phyloP scores from a whole-genome alignment of 2,797 vertebrate genomes.

The Sciurus vulgaris region DNA sequence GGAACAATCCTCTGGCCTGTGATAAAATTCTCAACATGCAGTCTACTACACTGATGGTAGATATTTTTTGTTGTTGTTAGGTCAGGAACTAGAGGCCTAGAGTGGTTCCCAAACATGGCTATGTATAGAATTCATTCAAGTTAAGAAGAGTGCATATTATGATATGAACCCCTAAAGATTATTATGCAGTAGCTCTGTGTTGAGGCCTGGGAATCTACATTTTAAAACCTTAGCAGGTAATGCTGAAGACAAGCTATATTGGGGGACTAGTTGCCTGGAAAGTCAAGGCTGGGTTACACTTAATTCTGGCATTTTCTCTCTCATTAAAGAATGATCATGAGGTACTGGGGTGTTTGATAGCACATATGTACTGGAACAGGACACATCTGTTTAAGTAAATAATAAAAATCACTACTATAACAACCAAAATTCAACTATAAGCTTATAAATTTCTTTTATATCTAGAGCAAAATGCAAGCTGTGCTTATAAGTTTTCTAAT shows the following conservation, averaged over 20 bases:
- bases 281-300: constrained; percentile 6
- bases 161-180: constrained; percentile 29
- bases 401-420: constrained; percentile 11
- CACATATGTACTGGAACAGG: not conserved
- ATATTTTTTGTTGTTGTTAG: not conserved
- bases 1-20: not conserved
- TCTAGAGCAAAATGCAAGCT: constrained; percentile 54
- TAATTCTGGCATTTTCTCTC: constrained; percentile 26
- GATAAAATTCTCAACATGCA: constrained; percentile 12
- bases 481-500: constrained; percentile 49
- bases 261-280: not conserved
- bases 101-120: not conserved
- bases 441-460: constrained; percentile 38
- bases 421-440: constrained; percentile 15
- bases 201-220: not conserved
- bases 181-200: not conserved
- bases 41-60: not conserved
- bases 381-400: not conserved
- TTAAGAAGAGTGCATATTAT: not conserved
- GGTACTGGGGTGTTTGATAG: not conserved
- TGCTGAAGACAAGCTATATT: constrained; percentile 45
- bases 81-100: not conserved
- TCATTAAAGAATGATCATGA: not conserved
- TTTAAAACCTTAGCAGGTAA: not conserved
- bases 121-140: constrained; percentile 4